Conservation (phyloP, 2,888 invertebrate genomes). For the Alsophila aescularia region DNA sequence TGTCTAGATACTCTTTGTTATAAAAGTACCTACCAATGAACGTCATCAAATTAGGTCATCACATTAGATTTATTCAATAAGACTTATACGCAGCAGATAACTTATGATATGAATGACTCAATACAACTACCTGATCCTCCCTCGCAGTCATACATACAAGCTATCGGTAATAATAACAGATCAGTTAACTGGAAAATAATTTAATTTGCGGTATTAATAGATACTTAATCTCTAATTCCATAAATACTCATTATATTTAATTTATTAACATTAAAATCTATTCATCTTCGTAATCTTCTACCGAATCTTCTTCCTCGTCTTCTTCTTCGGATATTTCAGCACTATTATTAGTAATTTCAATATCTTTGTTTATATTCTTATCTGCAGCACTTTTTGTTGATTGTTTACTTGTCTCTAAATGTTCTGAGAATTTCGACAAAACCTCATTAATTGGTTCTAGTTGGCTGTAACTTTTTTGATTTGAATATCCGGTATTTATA, state of each 20-base stretch:
- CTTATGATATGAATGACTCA: background rate
- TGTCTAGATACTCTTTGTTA: conserved; percentile 27
- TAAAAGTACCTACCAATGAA: background rate
- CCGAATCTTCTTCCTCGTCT: conserved; percentile 41
- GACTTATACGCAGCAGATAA: too few relatives aligned
- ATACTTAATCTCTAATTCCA: conserved; percentile 16
- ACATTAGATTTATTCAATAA: background rate
- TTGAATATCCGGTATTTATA: conserved; percentile 55
- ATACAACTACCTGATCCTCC: background rate
- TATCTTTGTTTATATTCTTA: conserved; percentile 31
- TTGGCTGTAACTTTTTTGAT: conserved; percentile 50
- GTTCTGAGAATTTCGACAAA: conserved; percentile 8
- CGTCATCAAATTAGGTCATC: conserved; percentile 15
- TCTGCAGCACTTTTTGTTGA: background rate
- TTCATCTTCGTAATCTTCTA: conserved; percentile 31
- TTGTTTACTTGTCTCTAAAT: background rate
- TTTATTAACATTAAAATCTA: conserved; percentile 4
- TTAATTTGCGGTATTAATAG: conserved; percentile 22
- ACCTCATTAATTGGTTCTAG: conserved; percentile 3
- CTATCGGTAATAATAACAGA: background rate
- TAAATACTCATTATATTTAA: conserved; percentile 23
- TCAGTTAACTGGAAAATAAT: conserved; percentile 6
- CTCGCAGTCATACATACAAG: background rate
- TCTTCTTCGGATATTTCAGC: conserved; percentile 50
- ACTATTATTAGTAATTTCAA: conserved; percentile 34